Evolutionary conservation across 2,797 vertebrate genomes (phyloP), one percentile per base, ranked within the genome.

Genomic region (Chelonia mydas): DNA sequence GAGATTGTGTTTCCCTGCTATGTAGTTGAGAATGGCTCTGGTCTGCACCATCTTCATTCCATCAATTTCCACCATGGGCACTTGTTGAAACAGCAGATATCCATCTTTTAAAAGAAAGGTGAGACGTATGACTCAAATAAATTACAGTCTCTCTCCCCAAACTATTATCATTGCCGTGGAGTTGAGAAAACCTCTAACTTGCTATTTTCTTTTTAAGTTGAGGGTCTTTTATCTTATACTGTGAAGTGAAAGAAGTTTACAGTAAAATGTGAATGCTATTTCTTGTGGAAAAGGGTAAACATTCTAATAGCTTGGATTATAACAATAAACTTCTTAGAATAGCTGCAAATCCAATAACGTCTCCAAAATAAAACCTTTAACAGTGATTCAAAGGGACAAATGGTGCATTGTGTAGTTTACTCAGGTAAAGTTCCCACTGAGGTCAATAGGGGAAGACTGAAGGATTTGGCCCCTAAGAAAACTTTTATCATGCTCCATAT

Each of bases 31-130:
- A 94, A 99, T 98, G 0, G 99, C 99, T 94, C 97, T 99, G 4
- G 97, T 98, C 97, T 99, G 99, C 5, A 99, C 94, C 23, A 99
- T 97, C 82, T 97, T 97, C 98, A 98, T 98, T 33, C 98, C 98
- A 51, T 99, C 98, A 0, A 98, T 98, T 95, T 98, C 98, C 88
- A 98, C 98, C 97, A 98, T 4, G 27, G 98, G 98, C 50, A 98
- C 95, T 88, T 98, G 98, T 74, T 98, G 98, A 50, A 98, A 99
- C 90, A 98, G 85, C 33, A 57, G 89, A 77, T 1, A n/a, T 93
- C 98, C 99, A 72, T 98, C 99, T 99, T 93, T 13, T 85, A 37
- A 84, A 84, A 81, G 94, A 80, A 25, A 77, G 57, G 85, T 37
- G 72, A 90, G 25, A 83, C 19, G 85, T 72, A 82, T 83, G 53